A percentile compares a stretch with the other conserved stretches of the same genome.
Conservation (phyloP, 2,888 invertebrate species). For the Stratiomys singularior region DNA sequence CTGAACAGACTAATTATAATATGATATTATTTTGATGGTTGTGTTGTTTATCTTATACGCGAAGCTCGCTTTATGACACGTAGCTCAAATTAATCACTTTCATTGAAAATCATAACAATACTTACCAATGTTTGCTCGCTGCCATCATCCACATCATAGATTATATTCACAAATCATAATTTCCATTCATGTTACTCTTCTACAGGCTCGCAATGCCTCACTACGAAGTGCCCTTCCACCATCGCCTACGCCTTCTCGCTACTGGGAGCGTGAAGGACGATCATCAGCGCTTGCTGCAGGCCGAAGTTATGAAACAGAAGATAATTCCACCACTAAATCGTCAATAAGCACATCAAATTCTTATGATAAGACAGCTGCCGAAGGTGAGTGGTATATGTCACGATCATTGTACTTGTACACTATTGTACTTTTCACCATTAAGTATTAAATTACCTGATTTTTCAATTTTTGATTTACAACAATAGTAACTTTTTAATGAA, state of each 20-base stretch:
- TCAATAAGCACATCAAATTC: slow-evolving; percentile 55
- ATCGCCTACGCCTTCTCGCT: slow-evolving; percentile 62
- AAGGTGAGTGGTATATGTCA: slow-evolving; percentile 10
- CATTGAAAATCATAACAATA: slow-evolving; percentile 45
- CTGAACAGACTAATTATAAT: too few relatives aligned
- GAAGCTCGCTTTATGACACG: not conserved
- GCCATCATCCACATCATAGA: not conserved
- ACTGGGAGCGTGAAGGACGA: slow-evolving; percentile 63
- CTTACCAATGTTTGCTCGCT: not conserved
- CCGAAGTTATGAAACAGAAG: slow-evolving; percentile 49
- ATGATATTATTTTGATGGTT: too few relatives aligned
- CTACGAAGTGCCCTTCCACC: slow-evolving; percentile 61
- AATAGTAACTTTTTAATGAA: not conserved
- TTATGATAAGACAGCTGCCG: slow-evolving; percentile 54
- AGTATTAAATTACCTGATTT: too few relatives aligned
- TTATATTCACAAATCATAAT: not conserved
- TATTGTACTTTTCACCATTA: too few relatives aligned
- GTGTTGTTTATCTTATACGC: too few relatives aligned
- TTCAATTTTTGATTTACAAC: not conserved
- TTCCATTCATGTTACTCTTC: not conserved
- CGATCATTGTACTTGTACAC: too few relatives aligned
- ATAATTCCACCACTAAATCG: slow-evolving; percentile 57
- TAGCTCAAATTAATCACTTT: not conserved
- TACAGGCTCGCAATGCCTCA: slow-evolving; percentile 59
- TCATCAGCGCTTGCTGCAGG: slow-evolving; percentile 50